A percentile compares a stretch with the other conserved stretches of the same genome.
phyloP scores from a whole-genome alignment of 37 sponge, comb jelly and placozoan species.

The Halichondria panicea region DNA sequence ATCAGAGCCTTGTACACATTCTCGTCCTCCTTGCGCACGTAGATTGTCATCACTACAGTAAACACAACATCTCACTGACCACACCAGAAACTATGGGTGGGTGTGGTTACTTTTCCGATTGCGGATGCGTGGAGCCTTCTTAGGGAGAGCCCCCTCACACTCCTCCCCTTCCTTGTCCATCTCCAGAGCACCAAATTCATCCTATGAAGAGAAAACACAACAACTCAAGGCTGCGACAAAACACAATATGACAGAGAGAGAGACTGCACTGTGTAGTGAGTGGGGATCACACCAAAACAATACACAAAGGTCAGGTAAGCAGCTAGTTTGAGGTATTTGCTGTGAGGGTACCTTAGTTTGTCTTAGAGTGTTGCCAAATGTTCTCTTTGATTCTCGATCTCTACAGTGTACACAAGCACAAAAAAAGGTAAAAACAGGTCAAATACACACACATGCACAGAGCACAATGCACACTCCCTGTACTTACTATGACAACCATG shows the following conservation, averaged over 20 bases:
- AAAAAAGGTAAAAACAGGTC: not conserved
- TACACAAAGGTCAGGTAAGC: not conserved
- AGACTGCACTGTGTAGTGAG: not conserved
- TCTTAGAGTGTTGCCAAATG: conserved; percentile 61
- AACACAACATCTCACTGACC: no score
- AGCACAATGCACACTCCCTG: not conserved
- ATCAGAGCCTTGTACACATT: conserved; percentile 83
- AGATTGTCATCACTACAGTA: conserved; percentile 61
- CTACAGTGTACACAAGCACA: no score
- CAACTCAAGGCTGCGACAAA: not conserved
- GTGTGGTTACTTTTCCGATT: conserved; percentile 9
- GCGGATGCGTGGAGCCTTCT: conserved; percentile 55
- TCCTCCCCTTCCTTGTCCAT: conserved; percentile 24
- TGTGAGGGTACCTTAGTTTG: conserved; percentile 69
- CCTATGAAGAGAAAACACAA: conserved; percentile 11
- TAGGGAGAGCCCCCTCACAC: conserved; percentile 47
- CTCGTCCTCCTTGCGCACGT: conserved; percentile 86
- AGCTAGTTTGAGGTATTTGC: not conserved
- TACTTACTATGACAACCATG: conserved; percentile 24
- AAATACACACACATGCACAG: not conserved
- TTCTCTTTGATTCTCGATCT: conserved; percentile 80
- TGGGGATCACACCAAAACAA: not conserved
- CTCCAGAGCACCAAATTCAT: conserved; percentile 56
- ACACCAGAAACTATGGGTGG: no score
- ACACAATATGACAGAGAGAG: not conserved